These are phyloP conservation scores for Morone chrysops DNA, from an alignment of 2,113 vertebrate species.

Conservation along the genomic window DNA sequence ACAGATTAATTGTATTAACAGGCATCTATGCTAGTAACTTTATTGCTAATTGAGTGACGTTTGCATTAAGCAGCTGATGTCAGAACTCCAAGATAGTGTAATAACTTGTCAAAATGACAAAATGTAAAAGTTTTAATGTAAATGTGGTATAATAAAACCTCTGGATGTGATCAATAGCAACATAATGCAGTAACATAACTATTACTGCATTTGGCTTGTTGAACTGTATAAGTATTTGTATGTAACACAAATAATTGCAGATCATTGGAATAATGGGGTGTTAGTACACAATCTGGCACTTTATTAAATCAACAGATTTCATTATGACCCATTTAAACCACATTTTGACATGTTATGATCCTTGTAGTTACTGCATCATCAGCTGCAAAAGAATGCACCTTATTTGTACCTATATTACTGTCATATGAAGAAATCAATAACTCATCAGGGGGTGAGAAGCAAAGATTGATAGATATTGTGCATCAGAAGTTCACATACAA, in stretches of 20 bases:
- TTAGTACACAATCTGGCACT: slow-evolving; percentile 6
- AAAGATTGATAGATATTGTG: slow-evolving; percentile 41
- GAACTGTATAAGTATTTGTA: background rate
- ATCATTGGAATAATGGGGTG: background rate
- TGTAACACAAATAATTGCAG: background rate
- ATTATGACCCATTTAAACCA: slow-evolving; percentile 12
- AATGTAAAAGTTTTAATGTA: background rate
- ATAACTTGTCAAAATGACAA: slow-evolving; percentile 19
- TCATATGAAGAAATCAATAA: slow-evolving; percentile 59
- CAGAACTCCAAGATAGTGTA: slow-evolving; percentile 5
- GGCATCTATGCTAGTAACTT: slow-evolving; percentile 32
- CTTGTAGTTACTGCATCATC: slow-evolving; percentile 35
- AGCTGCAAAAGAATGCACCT: slow-evolving; percentile 40
- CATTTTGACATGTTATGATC: slow-evolving; percentile 36
- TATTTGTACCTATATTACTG: slow-evolving; percentile 61
- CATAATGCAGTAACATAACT: background rate
- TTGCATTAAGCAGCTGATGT: slow-evolving; percentile 43
- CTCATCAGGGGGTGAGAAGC: slow-evolving; percentile 46
- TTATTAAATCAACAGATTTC: slow-evolving; percentile 33
- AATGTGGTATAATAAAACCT: background rate
- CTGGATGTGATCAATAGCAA: slow-evolving; percentile 6
- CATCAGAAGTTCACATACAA: slow-evolving; percentile 48
- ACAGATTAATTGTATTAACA: slow-evolving; percentile 29
- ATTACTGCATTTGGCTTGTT: background rate
- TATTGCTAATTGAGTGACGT: slow-evolving; percentile 61